Percentiles rank a stretch among this genome's conserved stretches.
phyloP scores from a whole-genome alignment of 2,113 vertebrate species.

The Rhipidura dahli region DNA sequence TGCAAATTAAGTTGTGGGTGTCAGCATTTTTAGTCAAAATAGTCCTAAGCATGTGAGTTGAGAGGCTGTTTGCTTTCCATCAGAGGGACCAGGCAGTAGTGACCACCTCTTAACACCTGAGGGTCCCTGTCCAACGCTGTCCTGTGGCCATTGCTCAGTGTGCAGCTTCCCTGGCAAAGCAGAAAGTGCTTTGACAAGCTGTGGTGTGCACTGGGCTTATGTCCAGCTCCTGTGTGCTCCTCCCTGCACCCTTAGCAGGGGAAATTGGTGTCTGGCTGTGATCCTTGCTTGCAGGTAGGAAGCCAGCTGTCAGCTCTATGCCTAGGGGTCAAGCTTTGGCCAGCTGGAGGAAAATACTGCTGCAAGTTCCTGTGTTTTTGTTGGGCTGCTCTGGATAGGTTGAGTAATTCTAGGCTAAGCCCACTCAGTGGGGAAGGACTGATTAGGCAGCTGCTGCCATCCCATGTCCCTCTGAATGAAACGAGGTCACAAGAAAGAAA shows the following conservation, averaged over 20 bases:
- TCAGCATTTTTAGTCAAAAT: background rate
- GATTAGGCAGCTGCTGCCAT: background rate
- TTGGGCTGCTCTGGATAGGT: background rate
- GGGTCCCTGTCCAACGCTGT: fast-evolving
- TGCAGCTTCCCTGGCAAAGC: background rate
- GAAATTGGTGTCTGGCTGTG: fast-evolving
- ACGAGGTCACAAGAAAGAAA: background rate
- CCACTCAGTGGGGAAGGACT: background rate
- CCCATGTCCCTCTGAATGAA: background rate
- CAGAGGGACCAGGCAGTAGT: background rate
- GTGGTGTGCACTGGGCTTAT: background rate
- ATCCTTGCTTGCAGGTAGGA: background rate
- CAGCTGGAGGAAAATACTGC: background rate
- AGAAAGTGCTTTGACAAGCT: background rate
- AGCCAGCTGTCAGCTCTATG: background rate
- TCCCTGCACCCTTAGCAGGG: background rate
- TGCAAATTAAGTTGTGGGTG: background rate
- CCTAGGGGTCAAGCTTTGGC: background rate
- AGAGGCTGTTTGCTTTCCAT: background rate
- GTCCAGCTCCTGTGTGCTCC: background rate
- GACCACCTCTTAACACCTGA: background rate
- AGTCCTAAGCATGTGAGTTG: background rate
- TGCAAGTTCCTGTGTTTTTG: background rate
- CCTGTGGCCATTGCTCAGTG: fast-evolving
- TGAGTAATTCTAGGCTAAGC: background rate